Evolutionary conservation across 2,113 vertebrate species (phyloP).

Genomic region (Calonectris borealis): DNA sequence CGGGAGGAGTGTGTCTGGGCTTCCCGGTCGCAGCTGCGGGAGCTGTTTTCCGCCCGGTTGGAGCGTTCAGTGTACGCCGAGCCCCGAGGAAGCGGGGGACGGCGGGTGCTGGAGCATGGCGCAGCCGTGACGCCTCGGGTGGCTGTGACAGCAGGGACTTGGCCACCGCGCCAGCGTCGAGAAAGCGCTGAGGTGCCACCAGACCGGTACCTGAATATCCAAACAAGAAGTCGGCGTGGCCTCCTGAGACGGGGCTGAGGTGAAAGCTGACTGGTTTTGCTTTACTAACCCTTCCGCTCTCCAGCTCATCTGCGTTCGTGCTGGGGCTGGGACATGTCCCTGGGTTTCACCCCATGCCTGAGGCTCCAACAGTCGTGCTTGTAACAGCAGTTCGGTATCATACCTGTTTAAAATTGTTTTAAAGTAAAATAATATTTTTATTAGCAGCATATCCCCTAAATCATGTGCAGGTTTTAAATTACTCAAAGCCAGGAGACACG

Average conservation of each 20-base stretch:
- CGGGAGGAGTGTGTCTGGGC: no score
- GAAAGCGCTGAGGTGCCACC: not conserved
- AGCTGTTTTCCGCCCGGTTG: not conserved
- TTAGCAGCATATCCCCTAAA: not conserved
- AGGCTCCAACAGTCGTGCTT: not conserved
- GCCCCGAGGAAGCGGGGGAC: not conserved
- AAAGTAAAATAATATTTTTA: not conserved
- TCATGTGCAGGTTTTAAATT: not conserved
- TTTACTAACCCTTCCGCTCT: no score
- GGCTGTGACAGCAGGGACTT: not conserved
- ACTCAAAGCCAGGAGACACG: rapidly evolving
- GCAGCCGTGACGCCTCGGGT: not conserved
- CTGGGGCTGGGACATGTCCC: not conserved
- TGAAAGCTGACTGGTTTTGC: not conserved
- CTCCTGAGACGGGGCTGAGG: not conserved
- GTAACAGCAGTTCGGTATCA: not conserved
- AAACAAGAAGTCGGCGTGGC: not conserved
- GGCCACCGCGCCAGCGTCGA: not conserved
- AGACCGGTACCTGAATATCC: not conserved
- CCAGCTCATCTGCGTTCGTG: not conserved
- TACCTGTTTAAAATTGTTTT: not conserved
- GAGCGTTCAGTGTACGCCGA: no score
- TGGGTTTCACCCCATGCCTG: not conserved
- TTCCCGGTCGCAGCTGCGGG: no score
- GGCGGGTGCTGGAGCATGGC: not conserved